Evolutionary conservation across 2,113 vertebrate genomes (phyloP).

Genomic region (Oplegnathus fasciatus): DNA sequence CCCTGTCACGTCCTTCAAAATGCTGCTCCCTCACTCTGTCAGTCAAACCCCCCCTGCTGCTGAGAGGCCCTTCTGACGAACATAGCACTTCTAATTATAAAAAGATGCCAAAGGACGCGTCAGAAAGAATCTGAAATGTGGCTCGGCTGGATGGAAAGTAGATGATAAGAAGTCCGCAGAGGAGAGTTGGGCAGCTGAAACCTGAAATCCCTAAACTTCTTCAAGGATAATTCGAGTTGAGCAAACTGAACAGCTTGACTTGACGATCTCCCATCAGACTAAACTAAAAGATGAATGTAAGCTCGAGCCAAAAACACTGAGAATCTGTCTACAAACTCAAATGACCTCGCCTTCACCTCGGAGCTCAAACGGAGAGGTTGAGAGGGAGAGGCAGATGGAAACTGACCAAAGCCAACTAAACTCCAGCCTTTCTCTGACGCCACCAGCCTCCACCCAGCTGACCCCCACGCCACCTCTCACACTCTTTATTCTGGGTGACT

Average conservation of each 20-base stretch:
- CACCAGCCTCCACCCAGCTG: slow-evolving; percentile 12
- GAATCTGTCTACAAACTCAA: neutral
- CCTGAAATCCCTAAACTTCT: slow-evolving; percentile 11
- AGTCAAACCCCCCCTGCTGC: slow-evolving; percentile 17
- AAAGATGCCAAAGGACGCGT: slow-evolving; percentile 51
- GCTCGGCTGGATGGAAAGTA: slow-evolving; percentile 24
- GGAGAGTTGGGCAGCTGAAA: slow-evolving; percentile 5
- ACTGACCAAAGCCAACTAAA: slow-evolving; percentile 40
- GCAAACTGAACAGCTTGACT: neutral
- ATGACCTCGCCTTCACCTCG: slow-evolving; percentile 6
- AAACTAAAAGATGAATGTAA: neutral
- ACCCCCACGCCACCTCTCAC: slow-evolving; percentile 33
- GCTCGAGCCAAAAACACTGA: neutral
- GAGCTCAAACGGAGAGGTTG: slow-evolving; percentile 8
- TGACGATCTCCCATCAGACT: too few species aligned
- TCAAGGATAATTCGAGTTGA: neutral
- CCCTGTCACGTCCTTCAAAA: slow-evolving; percentile 50
- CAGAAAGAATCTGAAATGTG: slow-evolving; percentile 42
- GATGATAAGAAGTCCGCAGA: slow-evolving; percentile 8
- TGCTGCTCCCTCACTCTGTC: neutral
- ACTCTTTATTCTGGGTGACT: slow-evolving; percentile 41
- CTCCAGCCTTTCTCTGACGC: neutral
- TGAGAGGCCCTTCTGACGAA: slow-evolving; percentile 9
- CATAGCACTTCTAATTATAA: slow-evolving; percentile 56
- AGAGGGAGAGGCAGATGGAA: slow-evolving; percentile 42